phyloP scores from a whole-genome alignment of 2,113 vertebrate species.

The Grammomys dolichurus region DNA sequence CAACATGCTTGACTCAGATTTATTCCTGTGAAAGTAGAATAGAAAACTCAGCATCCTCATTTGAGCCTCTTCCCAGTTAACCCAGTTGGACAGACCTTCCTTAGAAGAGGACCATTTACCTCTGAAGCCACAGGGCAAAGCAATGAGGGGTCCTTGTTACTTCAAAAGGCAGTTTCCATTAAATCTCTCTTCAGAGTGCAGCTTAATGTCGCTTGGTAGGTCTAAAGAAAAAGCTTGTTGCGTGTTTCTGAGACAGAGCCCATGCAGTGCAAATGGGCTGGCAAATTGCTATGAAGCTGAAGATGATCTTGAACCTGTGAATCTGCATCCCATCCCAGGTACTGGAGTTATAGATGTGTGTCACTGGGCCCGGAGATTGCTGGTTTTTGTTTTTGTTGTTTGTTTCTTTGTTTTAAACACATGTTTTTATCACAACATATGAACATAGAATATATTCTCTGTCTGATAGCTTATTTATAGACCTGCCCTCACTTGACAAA shows the following conservation, averaged over 20 bases:
- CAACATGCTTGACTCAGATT: no score
- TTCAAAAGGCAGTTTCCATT: conserved; percentile 33
- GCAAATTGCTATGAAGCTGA: background rate
- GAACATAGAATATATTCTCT: background rate
- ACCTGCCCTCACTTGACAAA: background rate
- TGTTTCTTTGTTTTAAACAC: background rate
- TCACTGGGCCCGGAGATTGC: background rate
- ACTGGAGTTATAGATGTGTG: background rate
- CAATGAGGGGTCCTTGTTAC: background rate
- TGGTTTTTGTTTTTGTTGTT: background rate
- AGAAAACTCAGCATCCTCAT: background rate
- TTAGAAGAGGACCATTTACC: background rate
- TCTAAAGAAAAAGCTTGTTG: background rate
- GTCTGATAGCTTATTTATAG: background rate
- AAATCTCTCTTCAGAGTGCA: background rate
- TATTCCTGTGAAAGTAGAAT: background rate
- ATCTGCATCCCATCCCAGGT: background rate
- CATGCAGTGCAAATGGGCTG: background rate
- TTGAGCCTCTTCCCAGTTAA: background rate
- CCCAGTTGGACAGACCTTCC: background rate
- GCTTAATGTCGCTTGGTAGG: background rate
- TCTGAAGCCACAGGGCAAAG: background rate
- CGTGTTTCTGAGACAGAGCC: background rate
- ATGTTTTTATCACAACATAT: background rate
- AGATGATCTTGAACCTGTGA: background rate